These are phyloP conservation scores for Asteroscopus sphinx DNA, from an alignment of 2,888 invertebrate genomes.

Conservation along the genomic window DNA sequence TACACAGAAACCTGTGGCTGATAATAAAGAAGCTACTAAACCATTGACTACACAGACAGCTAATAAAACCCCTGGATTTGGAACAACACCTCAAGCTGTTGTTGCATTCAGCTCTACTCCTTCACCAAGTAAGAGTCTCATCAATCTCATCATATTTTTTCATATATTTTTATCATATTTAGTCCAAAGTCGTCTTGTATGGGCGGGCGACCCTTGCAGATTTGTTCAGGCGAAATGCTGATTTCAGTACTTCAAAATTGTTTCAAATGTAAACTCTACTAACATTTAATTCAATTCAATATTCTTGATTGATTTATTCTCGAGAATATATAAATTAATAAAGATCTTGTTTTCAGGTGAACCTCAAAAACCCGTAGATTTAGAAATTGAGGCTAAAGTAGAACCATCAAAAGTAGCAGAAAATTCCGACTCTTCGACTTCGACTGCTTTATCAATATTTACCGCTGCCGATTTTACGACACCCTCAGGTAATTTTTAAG, in stretches of 20 bases:
- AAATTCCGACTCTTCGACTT: constrained; percentile 49
- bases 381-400: constrained; percentile 55
- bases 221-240: not conserved
- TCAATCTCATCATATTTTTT: not conserved
- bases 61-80: constrained; percentile 56
- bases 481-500: constrained; percentile 34
- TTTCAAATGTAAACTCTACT: too few species aligned
- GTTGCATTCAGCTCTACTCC: constrained; percentile 47
- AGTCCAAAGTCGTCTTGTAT: too few species aligned
- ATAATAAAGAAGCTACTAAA: constrained; percentile 68
- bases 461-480: constrained; percentile 56
- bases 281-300: too few species aligned
- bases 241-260: not conserved
- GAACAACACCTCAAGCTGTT: constrained; percentile 53
- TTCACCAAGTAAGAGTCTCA: constrained; percentile 57
- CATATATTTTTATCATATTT: too few species aligned
- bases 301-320: not conserved
- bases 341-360: constrained; percentile 57
- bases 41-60: constrained; percentile 60
- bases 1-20: constrained; percentile 41
- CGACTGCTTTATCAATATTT: constrained; percentile 64
- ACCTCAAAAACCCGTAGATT: constrained; percentile 53
- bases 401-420: constrained; percentile 53
- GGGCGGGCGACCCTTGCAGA: too few species aligned
- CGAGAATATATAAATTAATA: too few species aligned